Percentiles rank a stretch among this genome's conserved stretches.
phyloP scores from a whole-genome alignment of 2,888 invertebrate species.

The Phrixothrix hirtus region DNA sequence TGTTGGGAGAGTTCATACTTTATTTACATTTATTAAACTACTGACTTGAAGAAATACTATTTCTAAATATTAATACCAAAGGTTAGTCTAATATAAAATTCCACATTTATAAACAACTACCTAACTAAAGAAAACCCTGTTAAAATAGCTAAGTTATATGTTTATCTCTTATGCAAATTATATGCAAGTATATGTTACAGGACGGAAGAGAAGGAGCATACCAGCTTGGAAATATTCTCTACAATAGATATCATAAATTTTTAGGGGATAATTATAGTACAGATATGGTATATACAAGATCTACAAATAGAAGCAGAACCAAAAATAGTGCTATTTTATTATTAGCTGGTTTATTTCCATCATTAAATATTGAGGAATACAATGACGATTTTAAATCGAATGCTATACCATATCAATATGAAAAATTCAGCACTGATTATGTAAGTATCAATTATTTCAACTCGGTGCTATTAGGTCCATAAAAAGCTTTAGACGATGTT shows the following conservation, averaged over 20 bases:
- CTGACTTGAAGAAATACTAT: too few relatives aligned
- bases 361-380: slow-evolving; percentile 59
- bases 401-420: slow-evolving; percentile 55
- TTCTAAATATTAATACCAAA: too few relatives aligned
- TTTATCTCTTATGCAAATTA: background rate
- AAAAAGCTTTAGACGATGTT: too few relatives aligned
- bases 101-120: too few relatives aligned
- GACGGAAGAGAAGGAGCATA: slow-evolving; percentile 54
- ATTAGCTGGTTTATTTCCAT: slow-evolving; percentile 71
- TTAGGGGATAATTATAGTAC: slow-evolving; percentile 59
- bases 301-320: slow-evolving; percentile 72
- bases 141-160: too few relatives aligned
- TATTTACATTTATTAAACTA: too few relatives aligned
- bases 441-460: too few relatives aligned
- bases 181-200: slow-evolving; percentile 34
- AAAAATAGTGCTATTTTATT: slow-evolving; percentile 71
- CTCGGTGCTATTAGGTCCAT: too few relatives aligned
- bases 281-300: slow-evolving; percentile 63
- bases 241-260: slow-evolving; percentile 64
- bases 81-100: too few relatives aligned
- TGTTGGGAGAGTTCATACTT: too few relatives aligned
- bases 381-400: slow-evolving; percentile 66
- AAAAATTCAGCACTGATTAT: background rate
- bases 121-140: too few relatives aligned
- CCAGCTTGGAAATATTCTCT: slow-evolving; percentile 65